Evolutionary conservation across 2,888 invertebrate species (phyloP), one percentile per base, ranked within the genome.

Genomic region (Hyposoter didymator): DNA sequence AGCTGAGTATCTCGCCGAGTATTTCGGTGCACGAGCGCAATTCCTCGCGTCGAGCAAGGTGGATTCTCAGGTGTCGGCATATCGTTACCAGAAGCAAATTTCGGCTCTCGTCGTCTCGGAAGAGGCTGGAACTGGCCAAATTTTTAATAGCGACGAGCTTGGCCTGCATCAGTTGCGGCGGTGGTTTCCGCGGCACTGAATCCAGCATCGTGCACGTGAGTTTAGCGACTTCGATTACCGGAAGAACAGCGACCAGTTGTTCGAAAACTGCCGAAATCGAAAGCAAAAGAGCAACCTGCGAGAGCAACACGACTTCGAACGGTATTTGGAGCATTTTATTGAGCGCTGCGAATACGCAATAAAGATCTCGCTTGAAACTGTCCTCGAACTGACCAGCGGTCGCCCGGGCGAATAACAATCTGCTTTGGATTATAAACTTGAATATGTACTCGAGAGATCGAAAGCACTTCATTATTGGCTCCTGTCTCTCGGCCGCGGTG

Each of bases 401-500:
- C 0, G 98, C 98, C 22, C 97, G 95, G 0, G 97, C 96, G 94
- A 98, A 98, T 55, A 98, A 92, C 55, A 97, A 93, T 7, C 98
- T 95, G 62, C 98, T 99, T 89, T 98, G 97, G 52, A 99, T 98
- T 2, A 99, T 97, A 90, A 99, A 96, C 87, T 98, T 97, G 94
- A 99, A 98, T 89, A 99, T 98, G 86, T 98, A 98, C 92, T 98
- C 98, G 66, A 99, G 94, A 0, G 98, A 98, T 80, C 97, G 96
- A 84, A 98, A 97, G 91, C 98, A 98, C 91, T 98, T 98, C 92
- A 98, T 97, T 84, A 98, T 97, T 0, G 98, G 97, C 90, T 98
- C 98, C 86, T 98, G 98, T 64, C 97, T 97, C 88, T 98, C 98
- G 0, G 97, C 97, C 17, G 97, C 97, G 8, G 97, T 96, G 43